Base-by-base conservation (phyloP, 2,888 invertebrate species). In the Embidobia sp. region DNA sequence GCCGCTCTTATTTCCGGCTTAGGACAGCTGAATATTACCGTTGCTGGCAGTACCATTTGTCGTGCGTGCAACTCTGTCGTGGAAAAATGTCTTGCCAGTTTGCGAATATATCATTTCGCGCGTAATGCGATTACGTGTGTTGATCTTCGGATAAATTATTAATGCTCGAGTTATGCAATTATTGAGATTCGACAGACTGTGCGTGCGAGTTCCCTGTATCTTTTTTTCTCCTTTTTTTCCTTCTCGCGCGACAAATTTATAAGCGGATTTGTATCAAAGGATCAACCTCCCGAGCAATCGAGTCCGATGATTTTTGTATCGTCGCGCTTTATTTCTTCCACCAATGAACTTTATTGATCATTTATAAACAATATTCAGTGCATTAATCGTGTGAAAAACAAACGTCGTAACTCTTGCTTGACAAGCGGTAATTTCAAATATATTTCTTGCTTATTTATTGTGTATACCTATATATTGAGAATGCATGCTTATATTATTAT, bases 1-100 rank as follows among this genome's bases (percentile, higher is more conserved):
- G 80, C 59, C 81, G 82, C 83, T 82, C 84, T 85, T 86, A 87
- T 87, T 87, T 87, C 87, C 87, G 86, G 83, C 77, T 83, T 81
- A 80, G 80, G 80, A 66, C 76, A 76, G 70, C 29, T 55, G 55
- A 33, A 67, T 67, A 77, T 77, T 59, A 42, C n/a, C 51, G 59
- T 48, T 26, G 33, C 51, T 29, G 37, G 44, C 59, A 26, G 27
- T 18, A 40, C 59, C 69, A 57, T 73, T 73, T 51, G 77, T 76
- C 76, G 70, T 61, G 63, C 13, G 63, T 7, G 37, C 44, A 15
- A 49, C 19, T 37, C 27, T 6, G 53, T 63, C 53, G 33, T 29
- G 70, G 51, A 73, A 67, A 74, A 67, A 61, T 51, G 74, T 67
- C 74, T 74, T 61, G 74, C 67, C 74, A 53, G 74, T 53, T 66